Base-by-base conservation (phyloP, 2,797 vertebrate species). In the Sebastes aleutianus region DNA sequence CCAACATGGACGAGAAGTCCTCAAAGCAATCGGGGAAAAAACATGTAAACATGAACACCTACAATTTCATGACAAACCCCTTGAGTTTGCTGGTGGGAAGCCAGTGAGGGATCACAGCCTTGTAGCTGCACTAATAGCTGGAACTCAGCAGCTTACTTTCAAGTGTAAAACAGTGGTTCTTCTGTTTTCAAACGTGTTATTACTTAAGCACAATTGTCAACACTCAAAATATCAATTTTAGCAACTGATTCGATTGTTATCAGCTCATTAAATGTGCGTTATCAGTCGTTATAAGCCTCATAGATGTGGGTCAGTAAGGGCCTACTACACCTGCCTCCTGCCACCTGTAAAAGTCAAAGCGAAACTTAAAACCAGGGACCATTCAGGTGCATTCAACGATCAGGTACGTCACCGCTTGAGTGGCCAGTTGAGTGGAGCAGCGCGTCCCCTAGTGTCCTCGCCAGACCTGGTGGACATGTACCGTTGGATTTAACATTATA, bases 211-310 rank as follows among this genome's bases (percentile, higher is more conserved):
- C 22, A 14, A 68, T 18, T 13, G 16, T 50, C 26, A 63, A 31
- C 16, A n/a, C 1, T 4, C 34, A 5, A 65, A 18, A 65, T 43
- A 0, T 26, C 1, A 9, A 1, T n/a, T 12, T 34, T 32, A 12
- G 2, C 3, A 50, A 18, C 18, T 8, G 18, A 50, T 20, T 50
- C 47, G 0, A 0, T 2, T 43, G 39, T 43, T 50, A 20, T 1
- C 47, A 50, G 47, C 47, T 50, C 47, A 20, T 50, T 50, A 50
- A 20, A 50, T 50, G 47, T 50, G 18, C 18, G 3, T 20, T 4
- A 50, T 50, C 47, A 50, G 47, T 50, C 47, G 8, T 50, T 50
- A 50, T 8, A 50, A 20, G 47, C 18, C 47, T 18, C 47, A 50
- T 20, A 50, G 8, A 50, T 20, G 47, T 9, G 47, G 3, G 47